Base-by-base conservation (phyloP, 1,140 invertebrate species). In the Fopius arisanus region DNA sequence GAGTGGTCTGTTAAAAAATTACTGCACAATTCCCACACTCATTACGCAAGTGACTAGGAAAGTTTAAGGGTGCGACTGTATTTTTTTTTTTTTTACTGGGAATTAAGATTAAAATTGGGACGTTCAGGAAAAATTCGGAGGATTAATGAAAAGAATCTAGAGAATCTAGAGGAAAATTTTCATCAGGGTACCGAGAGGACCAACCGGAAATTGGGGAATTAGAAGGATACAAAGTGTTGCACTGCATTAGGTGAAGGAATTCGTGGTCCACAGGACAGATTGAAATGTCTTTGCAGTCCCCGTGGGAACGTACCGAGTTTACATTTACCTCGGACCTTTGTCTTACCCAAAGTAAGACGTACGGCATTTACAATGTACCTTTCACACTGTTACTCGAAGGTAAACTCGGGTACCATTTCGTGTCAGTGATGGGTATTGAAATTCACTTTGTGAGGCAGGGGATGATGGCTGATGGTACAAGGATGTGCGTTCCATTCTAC, bases 391-490 rank as follows among this genome's bases (percentile, higher is more conserved):
- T 10, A 59, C 19, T 12, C 3, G 5, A 59, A 26, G 43, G 43
- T 19, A 48, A 48, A 48, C 43, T 59, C 1, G 9, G 54, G 19
- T 59, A 23, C 10, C 10, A 59, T 59, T 59, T 59, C 19, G 54
- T 59, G 54, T 26, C 54, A 59, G 9, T 59, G 54, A 59, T 59
- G 33, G 54, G 54, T 26, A 59, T 59, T 59, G 54, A 59, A 59
- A 59, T 51, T 51, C 43, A 51, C 43, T 51, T 51, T 51, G 43
- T 16, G 19, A 16, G 43, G 43, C n/a, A 51, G 43, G 43, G 43
- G 33, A 37, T 37, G 33, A 37, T 37, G 33, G 33, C 33, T 51
- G 19, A 51, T 51, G 19, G 43, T n/a, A 51, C n/a, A 51, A 51
- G 43, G 43, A 21, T 16, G 19, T 51, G 43, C 43, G 19, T 51